Conservation (phyloP, 2,888 invertebrate species). For the Drosophila acutilabella region DNA sequence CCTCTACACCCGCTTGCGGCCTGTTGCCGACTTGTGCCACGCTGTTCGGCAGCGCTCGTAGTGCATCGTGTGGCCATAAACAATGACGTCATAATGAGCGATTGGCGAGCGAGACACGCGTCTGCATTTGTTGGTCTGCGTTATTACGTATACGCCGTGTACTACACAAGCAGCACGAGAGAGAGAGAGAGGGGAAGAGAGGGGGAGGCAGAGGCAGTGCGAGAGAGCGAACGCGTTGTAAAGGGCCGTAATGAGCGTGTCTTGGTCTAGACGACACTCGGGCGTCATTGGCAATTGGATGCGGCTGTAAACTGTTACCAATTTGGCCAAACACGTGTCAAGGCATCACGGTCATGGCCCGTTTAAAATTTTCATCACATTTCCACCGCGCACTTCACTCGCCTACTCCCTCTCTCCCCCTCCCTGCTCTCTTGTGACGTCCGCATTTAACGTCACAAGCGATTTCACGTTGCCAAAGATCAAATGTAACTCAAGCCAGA, state of each 20-base stretch:
- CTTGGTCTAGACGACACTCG: slow-evolving; percentile 54
- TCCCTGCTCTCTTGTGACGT: not conserved
- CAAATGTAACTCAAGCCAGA: slow-evolving; percentile 16
- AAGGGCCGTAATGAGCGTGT: slow-evolving; percentile 55
- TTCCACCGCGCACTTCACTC: not conserved
- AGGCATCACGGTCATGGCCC: slow-evolving; percentile 9
- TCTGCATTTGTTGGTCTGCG: slow-evolving; percentile 39
- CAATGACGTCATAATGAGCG: slow-evolving; percentile 70
- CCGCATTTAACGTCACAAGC: slow-evolving; percentile 35
- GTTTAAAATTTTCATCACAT: slow-evolving; percentile 14
- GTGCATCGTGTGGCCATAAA: slow-evolving; percentile 47
- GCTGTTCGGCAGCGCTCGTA: slow-evolving; percentile 7
- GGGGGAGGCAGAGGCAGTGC: no score
- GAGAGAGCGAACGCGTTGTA: not conserved
- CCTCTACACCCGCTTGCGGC: slow-evolving; percentile 1
- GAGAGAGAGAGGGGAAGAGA: not conserved
- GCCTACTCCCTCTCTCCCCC: not conserved
- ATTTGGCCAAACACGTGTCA: slow-evolving; percentile 60
- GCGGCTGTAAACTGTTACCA: slow-evolving; percentile 63
- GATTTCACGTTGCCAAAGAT: slow-evolving; percentile 63
- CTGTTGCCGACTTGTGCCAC: slow-evolving; percentile 52
- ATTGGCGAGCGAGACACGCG: slow-evolving; percentile 57
- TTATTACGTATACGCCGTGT: slow-evolving; percentile 71
- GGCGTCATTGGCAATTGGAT: slow-evolving; percentile 61
- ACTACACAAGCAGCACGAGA: not conserved